Percentiles rank a stretch among this genome's conserved stretches.
These are phyloP conservation scores for Ostrea edulis DNA, from an alignment of 1,140 invertebrate species.

Conservation along the genomic window DNA sequence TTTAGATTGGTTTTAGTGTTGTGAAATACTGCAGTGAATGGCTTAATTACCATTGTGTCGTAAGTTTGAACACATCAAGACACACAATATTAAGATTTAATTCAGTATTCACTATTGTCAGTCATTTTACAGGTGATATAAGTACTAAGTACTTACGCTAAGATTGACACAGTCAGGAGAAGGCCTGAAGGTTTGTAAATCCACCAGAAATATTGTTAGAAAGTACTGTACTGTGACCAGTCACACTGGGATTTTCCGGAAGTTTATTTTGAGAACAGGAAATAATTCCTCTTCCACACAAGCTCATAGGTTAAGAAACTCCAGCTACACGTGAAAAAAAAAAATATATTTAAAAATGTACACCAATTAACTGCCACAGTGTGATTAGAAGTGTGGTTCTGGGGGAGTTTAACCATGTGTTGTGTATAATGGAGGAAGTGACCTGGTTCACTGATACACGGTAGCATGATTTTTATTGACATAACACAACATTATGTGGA, in stretches of 20 bases:
- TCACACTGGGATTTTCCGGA: constrained; percentile 24
- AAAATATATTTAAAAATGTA: neutral
- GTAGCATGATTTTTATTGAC: constrained; percentile 15
- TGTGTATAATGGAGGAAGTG: neutral
- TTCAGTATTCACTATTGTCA: neutral
- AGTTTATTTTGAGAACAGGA: constrained; percentile 33
- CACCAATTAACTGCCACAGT: neutral
- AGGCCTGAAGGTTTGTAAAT: neutral
- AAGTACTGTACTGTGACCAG: neutral
- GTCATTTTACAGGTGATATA: neutral
- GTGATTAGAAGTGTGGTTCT: neutral
- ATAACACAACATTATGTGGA: neutral
- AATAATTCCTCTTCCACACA: constrained; percentile 7
- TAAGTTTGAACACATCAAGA: neutral
- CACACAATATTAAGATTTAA: neutral
- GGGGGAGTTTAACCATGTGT: neutral
- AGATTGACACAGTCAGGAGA: neutral
- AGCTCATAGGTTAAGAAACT: constrained; percentile 1
- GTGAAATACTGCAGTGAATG: neutral
- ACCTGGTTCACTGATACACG: neutral
- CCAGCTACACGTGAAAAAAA: neutral
- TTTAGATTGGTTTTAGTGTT: neutral
- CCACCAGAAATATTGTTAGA: neutral
- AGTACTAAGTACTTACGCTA: neutral
- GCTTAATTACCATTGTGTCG: neutral